Conservation (phyloP, 1,140 invertebrate species). For the Cheumatopsyche charites region DNA sequence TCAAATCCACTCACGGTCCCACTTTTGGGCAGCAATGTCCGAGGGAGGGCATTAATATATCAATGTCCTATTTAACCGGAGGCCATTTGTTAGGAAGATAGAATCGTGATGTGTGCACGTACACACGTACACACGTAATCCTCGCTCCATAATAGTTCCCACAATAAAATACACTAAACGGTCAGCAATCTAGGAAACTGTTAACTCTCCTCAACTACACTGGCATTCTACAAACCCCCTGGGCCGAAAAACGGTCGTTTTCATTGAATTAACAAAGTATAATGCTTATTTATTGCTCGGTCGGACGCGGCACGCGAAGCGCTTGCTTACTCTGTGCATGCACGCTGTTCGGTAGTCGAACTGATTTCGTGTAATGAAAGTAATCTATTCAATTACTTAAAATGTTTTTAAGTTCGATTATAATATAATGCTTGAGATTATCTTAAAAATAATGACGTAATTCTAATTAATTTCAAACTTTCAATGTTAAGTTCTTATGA, state of each 20-base stretch:
- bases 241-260: slow-evolving; percentile 47
- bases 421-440: not conserved
- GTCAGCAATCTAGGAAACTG: slow-evolving; percentile 48
- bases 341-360: not conserved
- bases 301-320: slow-evolving; percentile 42
- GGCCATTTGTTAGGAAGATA: slow-evolving; percentile 47
- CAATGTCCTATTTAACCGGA: slow-evolving; percentile 47
- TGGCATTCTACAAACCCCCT: slow-evolving; percentile 46
- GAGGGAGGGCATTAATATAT: slow-evolving; percentile 41
- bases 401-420: not conserved
- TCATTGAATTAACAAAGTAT: slow-evolving; percentile 50
- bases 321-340: not conserved
- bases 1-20: slow-evolving; percentile 25
- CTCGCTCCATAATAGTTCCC: slow-evolving; percentile 1
- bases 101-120: slow-evolving; percentile 33
- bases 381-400: not conserved
- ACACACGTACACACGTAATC: not conserved
- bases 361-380: not conserved
- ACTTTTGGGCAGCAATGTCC: too few relatives aligned
- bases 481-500: too few relatives aligned
- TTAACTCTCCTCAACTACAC: too few relatives aligned
- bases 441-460: not conserved
- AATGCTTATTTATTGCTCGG: slow-evolving; percentile 48
- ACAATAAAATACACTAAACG: slow-evolving; percentile 46
- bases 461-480: too few relatives aligned